These are phyloP conservation scores for Micromesistius poutassou DNA, from an alignment of 2,797 vertebrate genomes.

Conservation along the genomic window DNA sequence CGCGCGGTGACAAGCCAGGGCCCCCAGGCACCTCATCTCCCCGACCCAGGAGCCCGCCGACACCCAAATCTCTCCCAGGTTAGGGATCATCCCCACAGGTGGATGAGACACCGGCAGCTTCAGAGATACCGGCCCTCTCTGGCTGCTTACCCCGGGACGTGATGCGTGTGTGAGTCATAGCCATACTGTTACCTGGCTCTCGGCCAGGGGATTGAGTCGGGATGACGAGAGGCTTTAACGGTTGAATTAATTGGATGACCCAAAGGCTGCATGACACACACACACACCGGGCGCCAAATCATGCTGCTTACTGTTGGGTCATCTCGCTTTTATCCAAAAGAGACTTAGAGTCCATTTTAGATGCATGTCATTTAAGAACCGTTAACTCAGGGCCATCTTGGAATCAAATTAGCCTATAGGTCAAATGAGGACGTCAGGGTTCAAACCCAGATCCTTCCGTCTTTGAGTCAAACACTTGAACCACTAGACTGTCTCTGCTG, in stretches of 20 bases:
- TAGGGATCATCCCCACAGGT: background rate
- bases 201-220: no score
- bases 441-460: background rate
- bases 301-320: background rate
- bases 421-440: background rate
- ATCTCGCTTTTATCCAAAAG: background rate
- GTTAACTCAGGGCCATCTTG: background rate
- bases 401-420: background rate
- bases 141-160: background rate
- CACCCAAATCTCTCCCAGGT: background rate
- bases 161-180: background rate
- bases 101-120: background rate
- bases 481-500: background rate
- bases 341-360: background rate
- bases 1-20: background rate
- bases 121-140: background rate
- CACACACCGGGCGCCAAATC: background rate
- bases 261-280: no score
- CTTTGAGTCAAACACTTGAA: background rate
- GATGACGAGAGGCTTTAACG: no score
- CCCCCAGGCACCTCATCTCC: background rate
- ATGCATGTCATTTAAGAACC: background rate
- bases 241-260: no score
- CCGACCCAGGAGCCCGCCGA: background rate
- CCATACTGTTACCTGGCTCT: background rate